Evolutionary conservation across 2,113 vertebrate genomes (phyloP).

Genomic region (Mobula hypostoma): DNA sequence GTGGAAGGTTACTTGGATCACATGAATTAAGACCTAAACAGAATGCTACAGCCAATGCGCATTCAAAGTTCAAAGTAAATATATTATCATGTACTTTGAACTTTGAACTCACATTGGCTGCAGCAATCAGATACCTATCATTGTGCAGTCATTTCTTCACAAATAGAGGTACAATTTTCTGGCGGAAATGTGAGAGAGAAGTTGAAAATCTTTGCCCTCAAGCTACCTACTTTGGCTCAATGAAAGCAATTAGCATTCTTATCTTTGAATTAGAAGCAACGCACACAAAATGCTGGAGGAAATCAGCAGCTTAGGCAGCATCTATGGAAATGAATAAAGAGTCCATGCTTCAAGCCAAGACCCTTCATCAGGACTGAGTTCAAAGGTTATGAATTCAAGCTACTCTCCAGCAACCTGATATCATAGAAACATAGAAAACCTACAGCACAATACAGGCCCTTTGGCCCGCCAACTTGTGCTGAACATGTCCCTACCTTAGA

Average conservation of each 20-base stretch:
- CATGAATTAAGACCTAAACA: not conserved
- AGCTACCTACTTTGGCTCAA: not conserved
- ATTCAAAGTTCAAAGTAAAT: not conserved
- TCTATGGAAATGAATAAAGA: too few relatives aligned
- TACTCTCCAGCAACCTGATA: not conserved
- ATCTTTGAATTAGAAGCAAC: not conserved
- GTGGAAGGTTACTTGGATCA: not conserved
- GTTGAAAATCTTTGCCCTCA: not conserved
- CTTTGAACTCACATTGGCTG: too few relatives aligned
- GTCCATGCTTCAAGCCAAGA: too few relatives aligned
- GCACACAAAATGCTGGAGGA: too few relatives aligned
- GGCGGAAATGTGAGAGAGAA: not conserved
- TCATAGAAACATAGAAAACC: not conserved
- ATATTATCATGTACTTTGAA: not conserved
- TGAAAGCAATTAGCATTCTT: not conserved
- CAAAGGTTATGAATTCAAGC: not conserved
- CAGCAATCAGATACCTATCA: not conserved
- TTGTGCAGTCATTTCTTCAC: not conserved
- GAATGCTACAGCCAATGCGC: not conserved
- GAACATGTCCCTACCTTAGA: too few relatives aligned
- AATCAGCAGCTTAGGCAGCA: too few relatives aligned
- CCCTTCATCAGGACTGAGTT: too few relatives aligned
- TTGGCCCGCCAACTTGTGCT: too few relatives aligned
- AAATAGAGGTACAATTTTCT: not conserved
- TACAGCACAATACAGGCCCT: too few relatives aligned